Evolutionary conservation across 2,888 invertebrate genomes (phyloP), one percentile per base, ranked within the genome.

Genomic region (Herminia tarsipennalis): DNA sequence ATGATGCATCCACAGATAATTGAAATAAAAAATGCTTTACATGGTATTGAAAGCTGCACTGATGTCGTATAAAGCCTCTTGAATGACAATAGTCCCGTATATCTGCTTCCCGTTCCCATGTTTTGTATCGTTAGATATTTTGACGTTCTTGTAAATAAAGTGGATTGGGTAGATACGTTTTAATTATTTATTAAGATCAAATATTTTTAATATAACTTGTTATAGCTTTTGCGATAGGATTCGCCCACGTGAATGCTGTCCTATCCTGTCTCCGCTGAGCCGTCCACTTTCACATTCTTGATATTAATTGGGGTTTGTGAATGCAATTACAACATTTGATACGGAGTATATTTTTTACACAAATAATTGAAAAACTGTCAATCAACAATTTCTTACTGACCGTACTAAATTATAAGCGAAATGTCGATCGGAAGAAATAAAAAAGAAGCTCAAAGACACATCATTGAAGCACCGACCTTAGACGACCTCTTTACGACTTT

Each of bases 401-500:
- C 53, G 45, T 49, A 47, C 43, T 49, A 56, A 49, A 50, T 48
- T 40, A 24, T 38, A 59, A 54, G 45, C 45, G 44, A 52, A 65
- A 70, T 68, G 56, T 62, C 68, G 66, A 73, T 73, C 67, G 75
- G 45, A 61, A 50, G 41, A 56, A 66, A 65, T 66, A 74, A 71
- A 55, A 52, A 75, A 68, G 73, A 69, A 74, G 63, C 76, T 74
- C 68, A 71, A 71, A 76, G 70, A 61, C 60, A 63, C 70, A 72
- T 78, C 66, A 73, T 68, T 73, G 70, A 65, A 59, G 68, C 63
- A 59, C 65, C 66, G 67, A 78, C 77, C 78, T 80, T 76, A 69
- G 73, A 73, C 79, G 82, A 82, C 82, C 84, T 82, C 79, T 81
- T 81, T 78, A 83, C 77, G 79, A 81, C 70, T 78, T 85, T 83